These are phyloP conservation scores for Hecatera dysodea DNA, from an alignment of 2,888 invertebrate genomes.

Conservation along the genomic window DNA sequence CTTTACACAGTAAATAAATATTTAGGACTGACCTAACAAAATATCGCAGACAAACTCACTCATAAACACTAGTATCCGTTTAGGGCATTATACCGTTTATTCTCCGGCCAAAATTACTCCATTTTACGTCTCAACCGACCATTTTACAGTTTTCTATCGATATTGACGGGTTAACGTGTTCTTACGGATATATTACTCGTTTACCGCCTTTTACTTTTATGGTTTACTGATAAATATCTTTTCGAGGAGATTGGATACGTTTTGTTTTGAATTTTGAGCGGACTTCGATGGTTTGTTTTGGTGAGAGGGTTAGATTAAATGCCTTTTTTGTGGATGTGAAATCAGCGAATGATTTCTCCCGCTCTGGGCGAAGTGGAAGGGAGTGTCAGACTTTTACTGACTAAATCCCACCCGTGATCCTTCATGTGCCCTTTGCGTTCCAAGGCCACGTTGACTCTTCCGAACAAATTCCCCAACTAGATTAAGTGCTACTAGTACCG, in stretches of 20 bases:
- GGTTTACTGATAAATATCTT: conserved; percentile 49
- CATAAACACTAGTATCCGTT: conserved; percentile 2
- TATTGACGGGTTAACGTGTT: conserved; percentile 55
- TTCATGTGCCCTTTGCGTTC: no score
- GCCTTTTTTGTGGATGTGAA: no score
- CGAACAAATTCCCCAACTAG: no score
- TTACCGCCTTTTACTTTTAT: conserved; percentile 54
- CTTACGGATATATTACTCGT: conserved; percentile 38
- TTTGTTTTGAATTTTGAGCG: conserved; percentile 41
- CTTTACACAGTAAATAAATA: no score
- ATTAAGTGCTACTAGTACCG: no score
- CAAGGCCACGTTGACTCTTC: no score
- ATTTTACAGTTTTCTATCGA: conserved; percentile 60
- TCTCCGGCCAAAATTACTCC: conserved; percentile 61
- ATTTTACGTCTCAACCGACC: conserved; percentile 58
- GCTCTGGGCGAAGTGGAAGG: no score
- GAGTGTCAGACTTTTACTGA: no score
- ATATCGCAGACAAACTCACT: conserved; percentile 1
- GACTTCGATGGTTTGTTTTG: background rate
- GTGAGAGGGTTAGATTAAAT: background rate
- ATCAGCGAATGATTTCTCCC: no score
- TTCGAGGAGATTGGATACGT: conserved; percentile 13
- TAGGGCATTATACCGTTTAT: conserved; percentile 36
- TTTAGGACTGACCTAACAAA: background rate
- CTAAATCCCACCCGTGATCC: no score